phyloP scores from a whole-genome alignment of 1,140 invertebrate genomes.

The Drosophila nigrodunni region DNA sequence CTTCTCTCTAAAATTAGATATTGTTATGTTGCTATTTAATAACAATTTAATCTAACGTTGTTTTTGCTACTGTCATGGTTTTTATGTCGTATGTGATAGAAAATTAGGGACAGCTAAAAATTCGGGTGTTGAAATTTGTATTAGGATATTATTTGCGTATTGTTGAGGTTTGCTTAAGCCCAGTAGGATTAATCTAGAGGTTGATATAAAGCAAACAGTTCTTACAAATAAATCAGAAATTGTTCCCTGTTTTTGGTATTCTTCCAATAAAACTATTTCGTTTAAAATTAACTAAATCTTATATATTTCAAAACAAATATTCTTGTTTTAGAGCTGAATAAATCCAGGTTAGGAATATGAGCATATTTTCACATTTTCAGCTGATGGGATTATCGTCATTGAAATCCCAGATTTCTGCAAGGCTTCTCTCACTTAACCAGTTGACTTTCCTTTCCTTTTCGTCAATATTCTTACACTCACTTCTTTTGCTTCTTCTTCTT shows the following conservation, averaged over 20 bases:
- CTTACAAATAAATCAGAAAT: no score
- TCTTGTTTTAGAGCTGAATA: not conserved
- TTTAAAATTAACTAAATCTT: no score
- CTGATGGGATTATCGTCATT: slow-evolving; percentile 24
- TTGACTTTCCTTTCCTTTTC: slow-evolving; percentile 17
- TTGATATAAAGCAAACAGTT: no score
- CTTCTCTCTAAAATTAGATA: slow-evolving; percentile 64
- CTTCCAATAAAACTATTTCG: no score
- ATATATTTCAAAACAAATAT: no score
- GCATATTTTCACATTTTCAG: slow-evolving; percentile 14
- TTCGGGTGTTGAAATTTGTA: not conserved
- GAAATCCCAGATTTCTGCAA: slow-evolving; percentile 24
- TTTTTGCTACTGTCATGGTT: slow-evolving; percentile 30
- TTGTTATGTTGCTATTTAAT: slow-evolving; percentile 78
- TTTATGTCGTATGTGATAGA: slow-evolving; percentile 51
- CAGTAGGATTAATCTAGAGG: no score
- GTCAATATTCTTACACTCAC: not conserved
- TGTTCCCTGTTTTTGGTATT: no score
- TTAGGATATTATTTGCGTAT: not conserved
- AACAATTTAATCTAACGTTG: slow-evolving; percentile 68
- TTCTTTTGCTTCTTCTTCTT: not conserved
- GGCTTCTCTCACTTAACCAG: slow-evolving; percentile 15
- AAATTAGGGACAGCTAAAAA: not conserved
- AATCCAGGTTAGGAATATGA: not conserved
- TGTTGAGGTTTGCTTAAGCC: not conserved